Evolutionary conservation across 2,888 invertebrate species (phyloP).

Genomic region (Epicampocera succincta): DNA sequence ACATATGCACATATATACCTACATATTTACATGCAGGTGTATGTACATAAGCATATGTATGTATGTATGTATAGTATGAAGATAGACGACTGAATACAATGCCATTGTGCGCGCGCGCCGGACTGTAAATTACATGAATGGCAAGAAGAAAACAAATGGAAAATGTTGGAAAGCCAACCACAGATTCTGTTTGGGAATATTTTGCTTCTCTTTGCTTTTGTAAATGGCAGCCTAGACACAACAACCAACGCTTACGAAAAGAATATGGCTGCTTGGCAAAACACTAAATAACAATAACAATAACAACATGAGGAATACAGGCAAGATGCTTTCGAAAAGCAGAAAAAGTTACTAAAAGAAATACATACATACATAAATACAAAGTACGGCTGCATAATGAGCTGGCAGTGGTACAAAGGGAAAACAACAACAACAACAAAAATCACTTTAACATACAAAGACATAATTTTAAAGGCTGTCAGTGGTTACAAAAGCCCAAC

Average conservation of each 20-base stretch:
- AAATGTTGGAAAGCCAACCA: constrained; percentile 50
- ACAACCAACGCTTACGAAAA: constrained; percentile 25
- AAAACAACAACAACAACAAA: not conserved
- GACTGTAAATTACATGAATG: constrained; percentile 65
- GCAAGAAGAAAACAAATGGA: constrained; percentile 32
- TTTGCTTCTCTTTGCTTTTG: constrained; percentile 31
- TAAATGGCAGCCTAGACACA: constrained; percentile 64
- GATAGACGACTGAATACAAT: constrained; percentile 10
- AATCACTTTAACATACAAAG: constrained; percentile 52
- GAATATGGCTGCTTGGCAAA: constrained; percentile 61
- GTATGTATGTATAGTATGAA: not conserved
- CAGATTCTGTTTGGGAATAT: constrained; percentile 47
- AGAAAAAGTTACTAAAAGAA: too few species aligned
- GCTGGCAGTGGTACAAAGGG: not conserved
- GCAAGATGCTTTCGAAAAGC: constrained; percentile 39
- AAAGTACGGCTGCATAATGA: too few species aligned
- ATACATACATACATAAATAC: too few species aligned
- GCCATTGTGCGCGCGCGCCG: constrained; percentile 65
- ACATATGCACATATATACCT: too few species aligned
- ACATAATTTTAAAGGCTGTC: constrained; percentile 64
- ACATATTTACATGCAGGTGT: too few species aligned
- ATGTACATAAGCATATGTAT: not conserved
- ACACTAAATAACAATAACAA: not conserved
- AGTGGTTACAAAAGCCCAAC: constrained; percentile 48
- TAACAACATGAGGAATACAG: not conserved